These are phyloP conservation scores for Lysandra coridon DNA, from an alignment of 2,888 invertebrate genomes.

Conservation along the genomic window DNA sequence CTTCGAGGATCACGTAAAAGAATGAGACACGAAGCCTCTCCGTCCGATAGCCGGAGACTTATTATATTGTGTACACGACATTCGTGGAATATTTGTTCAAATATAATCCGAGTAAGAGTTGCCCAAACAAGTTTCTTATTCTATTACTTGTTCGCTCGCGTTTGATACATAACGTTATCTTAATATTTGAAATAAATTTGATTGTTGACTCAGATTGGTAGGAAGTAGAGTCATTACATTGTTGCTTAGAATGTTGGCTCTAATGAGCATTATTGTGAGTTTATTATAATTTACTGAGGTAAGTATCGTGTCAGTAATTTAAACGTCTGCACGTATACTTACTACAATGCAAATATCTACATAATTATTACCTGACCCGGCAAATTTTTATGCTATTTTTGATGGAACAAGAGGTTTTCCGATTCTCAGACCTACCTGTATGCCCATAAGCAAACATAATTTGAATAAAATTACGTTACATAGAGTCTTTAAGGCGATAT, in stretches of 20 bases:
- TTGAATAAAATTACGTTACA: background rate
- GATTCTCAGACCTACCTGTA: too few relatives aligned
- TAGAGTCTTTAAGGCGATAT: background rate
- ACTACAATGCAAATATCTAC: background rate
- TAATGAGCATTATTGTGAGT: background rate
- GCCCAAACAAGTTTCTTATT: constrained; percentile 72
- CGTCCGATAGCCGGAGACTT: constrained; percentile 76
- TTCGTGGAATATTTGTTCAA: constrained; percentile 74
- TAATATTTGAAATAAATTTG: constrained; percentile 14
- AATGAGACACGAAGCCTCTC: constrained; percentile 67
- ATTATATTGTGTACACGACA: constrained; percentile 75
- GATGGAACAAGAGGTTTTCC: too few relatives aligned
- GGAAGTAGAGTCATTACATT: background rate
- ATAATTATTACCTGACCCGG: background rate
- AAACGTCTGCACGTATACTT: background rate
- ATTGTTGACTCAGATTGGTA: background rate
- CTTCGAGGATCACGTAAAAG: constrained; percentile 69
- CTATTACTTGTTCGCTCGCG: constrained; percentile 57
- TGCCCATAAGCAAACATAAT: too few relatives aligned
- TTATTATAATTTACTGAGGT: background rate
- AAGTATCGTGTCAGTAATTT: background rate
- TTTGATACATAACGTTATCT: constrained; percentile 49
- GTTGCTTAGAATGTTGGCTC: background rate
- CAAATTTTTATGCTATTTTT: too few relatives aligned
- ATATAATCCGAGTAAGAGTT: constrained; percentile 75